These are phyloP conservation scores for Microplitis mediator DNA, from an alignment of 1,140 invertebrate species.

Conservation along the genomic window DNA sequence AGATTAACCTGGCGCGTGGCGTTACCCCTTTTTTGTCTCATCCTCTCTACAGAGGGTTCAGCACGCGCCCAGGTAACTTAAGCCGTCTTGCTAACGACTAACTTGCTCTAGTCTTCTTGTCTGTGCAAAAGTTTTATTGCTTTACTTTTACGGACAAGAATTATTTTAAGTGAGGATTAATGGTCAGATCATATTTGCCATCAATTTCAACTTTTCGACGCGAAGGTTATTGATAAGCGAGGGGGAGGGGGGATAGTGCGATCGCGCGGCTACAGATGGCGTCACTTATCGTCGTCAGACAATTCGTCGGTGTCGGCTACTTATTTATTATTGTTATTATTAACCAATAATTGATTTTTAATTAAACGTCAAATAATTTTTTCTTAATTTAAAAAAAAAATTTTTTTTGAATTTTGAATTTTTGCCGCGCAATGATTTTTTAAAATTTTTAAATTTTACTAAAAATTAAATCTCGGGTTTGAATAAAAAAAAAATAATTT, in stretches of 20 bases:
- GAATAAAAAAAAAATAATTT: too few relatives aligned
- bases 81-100: background rate
- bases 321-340: constrained; percentile 37
- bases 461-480: too few relatives aligned
- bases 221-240: background rate
- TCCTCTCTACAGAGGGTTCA: constrained; percentile 25
- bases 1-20: constrained; percentile 58
- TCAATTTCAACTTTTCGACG: background rate
- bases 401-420: too few relatives aligned
- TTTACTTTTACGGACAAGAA: too few relatives aligned
- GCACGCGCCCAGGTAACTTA: constrained; percentile 39
- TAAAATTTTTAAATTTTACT: too few relatives aligned
- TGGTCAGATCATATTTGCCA: too few relatives aligned
- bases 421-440: too few relatives aligned
- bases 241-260: background rate
- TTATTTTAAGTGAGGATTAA: too few relatives aligned
- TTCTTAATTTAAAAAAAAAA: background rate
- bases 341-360: constrained; percentile 14
- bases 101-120: background rate
- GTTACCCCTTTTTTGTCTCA: constrained; percentile 40
- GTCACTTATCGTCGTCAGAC: constrained; percentile 46
- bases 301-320: constrained; percentile 48
- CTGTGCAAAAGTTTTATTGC: background rate
- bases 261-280: constrained; percentile 44
- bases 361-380: too few relatives aligned